A percentile compares a stretch with the other conserved stretches of the same genome.
phyloP scores from a whole-genome alignment of 2,113 vertebrate genomes.

The Delphinus delphis region DNA sequence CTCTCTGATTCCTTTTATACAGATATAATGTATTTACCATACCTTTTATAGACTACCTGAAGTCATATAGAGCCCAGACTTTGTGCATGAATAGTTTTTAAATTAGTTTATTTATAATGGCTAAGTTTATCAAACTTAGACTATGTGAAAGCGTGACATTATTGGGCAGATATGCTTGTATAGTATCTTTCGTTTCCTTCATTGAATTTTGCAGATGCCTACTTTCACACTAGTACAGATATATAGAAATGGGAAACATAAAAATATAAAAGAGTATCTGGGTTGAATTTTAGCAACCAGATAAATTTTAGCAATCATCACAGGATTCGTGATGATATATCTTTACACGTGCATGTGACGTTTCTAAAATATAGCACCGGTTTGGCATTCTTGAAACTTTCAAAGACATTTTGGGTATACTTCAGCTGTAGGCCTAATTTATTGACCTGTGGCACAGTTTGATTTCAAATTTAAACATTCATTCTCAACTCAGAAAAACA shows the following conservation, averaged over 20 bases:
- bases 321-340: neutral
- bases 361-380: neutral
- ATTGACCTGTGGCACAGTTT: neutral
- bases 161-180: neutral
- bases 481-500: slow-evolving; percentile 34
- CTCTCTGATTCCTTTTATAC: neutral
- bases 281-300: neutral
- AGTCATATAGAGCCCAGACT: neutral
- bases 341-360: neutral
- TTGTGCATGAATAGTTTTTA: slow-evolving; percentile 1
- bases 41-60: neutral
- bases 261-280: neutral
- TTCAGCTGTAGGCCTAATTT: neutral
- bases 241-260: neutral
- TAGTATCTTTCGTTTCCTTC: neutral
- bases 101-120: neutral
- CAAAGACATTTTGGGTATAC: neutral
- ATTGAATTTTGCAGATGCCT: neutral
- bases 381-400: slow-evolving; percentile 12
- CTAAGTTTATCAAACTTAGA: neutral
- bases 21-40: neutral
- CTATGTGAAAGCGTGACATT: neutral
- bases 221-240: neutral
- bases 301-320: neutral
- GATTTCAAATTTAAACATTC: slow-evolving; percentile 9